These are phyloP conservation scores for Thomomys bottae DNA, from an alignment of 2,113 vertebrate genomes.

Conservation along the genomic window DNA sequence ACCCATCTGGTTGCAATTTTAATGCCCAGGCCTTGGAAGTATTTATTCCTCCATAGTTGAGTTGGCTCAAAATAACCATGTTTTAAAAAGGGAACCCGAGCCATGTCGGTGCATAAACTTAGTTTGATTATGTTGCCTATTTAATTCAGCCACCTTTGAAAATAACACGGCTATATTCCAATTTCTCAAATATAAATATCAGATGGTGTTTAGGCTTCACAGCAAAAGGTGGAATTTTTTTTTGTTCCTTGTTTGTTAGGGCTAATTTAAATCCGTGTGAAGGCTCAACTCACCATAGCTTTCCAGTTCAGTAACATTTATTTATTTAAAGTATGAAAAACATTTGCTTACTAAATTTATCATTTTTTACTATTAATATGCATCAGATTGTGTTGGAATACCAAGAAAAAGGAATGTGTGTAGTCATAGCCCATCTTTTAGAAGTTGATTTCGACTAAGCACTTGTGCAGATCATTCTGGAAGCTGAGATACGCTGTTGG, in stretches of 20 bases:
- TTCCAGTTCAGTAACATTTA: neutral
- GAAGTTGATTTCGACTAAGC: neutral
- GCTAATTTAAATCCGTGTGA: constrained; percentile 33
- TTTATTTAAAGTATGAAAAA: neutral
- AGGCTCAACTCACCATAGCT: neutral
- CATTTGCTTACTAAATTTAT: neutral
- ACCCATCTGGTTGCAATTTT: neutral
- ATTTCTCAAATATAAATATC: constrained; percentile 23
- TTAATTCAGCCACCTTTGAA: constrained; percentile 45
- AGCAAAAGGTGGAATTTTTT: neutral
- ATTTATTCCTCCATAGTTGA: neutral
- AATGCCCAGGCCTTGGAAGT: neutral
- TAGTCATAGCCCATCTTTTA: neutral
- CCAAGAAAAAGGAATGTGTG: neutral
- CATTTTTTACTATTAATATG: neutral
- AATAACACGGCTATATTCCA: neutral
- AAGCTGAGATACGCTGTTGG: neutral
- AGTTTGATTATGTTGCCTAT: constrained; percentile 21
- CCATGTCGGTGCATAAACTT: neutral
- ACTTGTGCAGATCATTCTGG: neutral
- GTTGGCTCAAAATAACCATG: neutral
- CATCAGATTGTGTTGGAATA: neutral
- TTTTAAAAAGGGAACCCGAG: neutral
- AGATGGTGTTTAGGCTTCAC: constrained; percentile 17
- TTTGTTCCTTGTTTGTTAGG: neutral